Percentiles rank a stretch among this genome's conserved stretches.
Evolutionary conservation across 2,888 invertebrate genomes (phyloP).

Genomic region (Malthinus seriepunctatus): DNA sequence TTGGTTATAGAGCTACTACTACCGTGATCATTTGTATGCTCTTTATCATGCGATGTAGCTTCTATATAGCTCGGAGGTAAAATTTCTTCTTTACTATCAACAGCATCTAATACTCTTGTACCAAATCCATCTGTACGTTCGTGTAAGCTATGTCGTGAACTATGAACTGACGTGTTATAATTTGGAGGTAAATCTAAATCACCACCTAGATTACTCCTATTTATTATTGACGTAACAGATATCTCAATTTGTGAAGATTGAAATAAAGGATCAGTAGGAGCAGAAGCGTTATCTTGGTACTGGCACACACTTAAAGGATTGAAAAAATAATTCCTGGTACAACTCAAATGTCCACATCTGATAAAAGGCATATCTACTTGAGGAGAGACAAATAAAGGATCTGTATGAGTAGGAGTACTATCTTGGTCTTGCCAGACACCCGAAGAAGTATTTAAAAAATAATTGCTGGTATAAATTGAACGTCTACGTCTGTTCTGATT

Average conservation of each 20-base stretch:
- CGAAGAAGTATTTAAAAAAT: no score
- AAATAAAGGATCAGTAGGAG: not conserved
- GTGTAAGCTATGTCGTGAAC: not conserved
- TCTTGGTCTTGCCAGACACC: no score
- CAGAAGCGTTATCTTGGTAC: not conserved
- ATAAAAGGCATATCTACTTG: no score
- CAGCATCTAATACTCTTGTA: not conserved
- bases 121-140: not conserved
- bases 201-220: no score
- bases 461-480: not conserved
- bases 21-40: no score
- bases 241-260: not conserved
- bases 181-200: not conserved
- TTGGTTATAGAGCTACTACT: not conserved
- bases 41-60: not conserved
- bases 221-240: not conserved
- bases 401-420: no score
- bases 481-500: not conserved
- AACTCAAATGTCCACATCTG: not conserved
- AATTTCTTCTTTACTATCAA: not conserved
- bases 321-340: not conserved
- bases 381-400: no score
- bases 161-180: not conserved
- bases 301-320: not conserved
- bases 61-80: not conserved